phyloP scores from a whole-genome alignment of 2,797 vertebrate species.

The Argya squamiceps region DNA sequence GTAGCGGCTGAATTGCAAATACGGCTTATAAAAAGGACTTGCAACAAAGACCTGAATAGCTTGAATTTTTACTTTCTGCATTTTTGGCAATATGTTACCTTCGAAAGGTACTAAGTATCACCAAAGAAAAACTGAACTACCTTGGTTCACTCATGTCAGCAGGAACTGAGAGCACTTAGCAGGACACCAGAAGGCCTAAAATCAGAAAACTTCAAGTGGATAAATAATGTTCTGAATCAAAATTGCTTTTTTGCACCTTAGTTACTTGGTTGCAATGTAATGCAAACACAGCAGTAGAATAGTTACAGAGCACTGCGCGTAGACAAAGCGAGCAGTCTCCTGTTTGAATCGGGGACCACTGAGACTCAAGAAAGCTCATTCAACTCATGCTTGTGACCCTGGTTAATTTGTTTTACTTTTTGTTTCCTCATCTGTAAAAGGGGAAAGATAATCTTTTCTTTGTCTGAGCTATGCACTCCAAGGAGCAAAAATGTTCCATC shows the following conservation, averaged over 20 bases:
- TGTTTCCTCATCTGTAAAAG: conserved; percentile 32
- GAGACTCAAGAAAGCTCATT: neutral
- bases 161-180: neutral
- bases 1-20: neutral
- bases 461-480: conserved; percentile 40
- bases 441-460: conserved; percentile 34
- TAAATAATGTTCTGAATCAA: neutral
- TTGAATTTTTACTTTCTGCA: conserved; percentile 38
- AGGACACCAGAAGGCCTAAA: neutral
- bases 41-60: conserved; percentile 31
- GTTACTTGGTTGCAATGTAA: neutral
- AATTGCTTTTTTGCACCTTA: conserved; percentile 51
- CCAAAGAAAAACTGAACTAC: neutral
- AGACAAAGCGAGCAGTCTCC: neutral
- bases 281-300: neutral
- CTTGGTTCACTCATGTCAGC: neutral
- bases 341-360: conserved; percentile 32
- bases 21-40: neutral
- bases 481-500: conserved; percentile 13
- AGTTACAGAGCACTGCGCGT: neutral
- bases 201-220: neutral
- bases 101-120: neutral
- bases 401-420: conserved; percentile 2
- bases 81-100: conserved; percentile 18
- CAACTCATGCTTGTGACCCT: neutral